Evolutionary conservation across 2,888 invertebrate species (phyloP).

Genomic region (Mesochorus sp.): DNA sequence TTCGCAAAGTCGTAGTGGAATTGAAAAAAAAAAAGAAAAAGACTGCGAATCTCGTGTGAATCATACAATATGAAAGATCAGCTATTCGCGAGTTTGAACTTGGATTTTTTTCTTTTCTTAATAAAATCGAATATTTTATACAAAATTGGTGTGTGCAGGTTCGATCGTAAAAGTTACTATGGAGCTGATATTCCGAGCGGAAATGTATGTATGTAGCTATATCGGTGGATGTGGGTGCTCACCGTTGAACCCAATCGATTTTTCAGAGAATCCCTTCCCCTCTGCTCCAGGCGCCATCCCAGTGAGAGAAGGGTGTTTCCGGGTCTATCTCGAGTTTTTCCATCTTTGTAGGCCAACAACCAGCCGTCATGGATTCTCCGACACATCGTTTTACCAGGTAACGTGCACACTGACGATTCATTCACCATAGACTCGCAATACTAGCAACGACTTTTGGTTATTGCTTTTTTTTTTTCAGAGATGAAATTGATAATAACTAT

Average conservation of each 20-base stretch:
- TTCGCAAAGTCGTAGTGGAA: too few relatives aligned
- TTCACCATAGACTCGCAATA: conserved; percentile 17
- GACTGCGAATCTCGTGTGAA: conserved; percentile 18
- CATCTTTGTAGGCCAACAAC: conserved; percentile 52
- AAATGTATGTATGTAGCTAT: not conserved
- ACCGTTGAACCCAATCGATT: conserved; percentile 52
- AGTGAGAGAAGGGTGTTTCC: conserved; percentile 51
- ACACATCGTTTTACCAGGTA: not conserved
- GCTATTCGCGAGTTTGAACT: not conserved
- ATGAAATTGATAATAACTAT: conserved; percentile 26
- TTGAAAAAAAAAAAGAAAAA: too few relatives aligned
- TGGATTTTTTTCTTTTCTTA: not conserved
- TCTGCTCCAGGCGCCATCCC: conserved; percentile 1
- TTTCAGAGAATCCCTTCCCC: conserved; percentile 51
- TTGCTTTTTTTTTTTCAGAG: conserved; percentile 19
- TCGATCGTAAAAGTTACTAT: conserved; percentile 7
- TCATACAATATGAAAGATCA: not conserved
- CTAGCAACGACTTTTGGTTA: not conserved
- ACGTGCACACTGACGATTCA: conserved; percentile 1
- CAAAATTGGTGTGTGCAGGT: not conserved
- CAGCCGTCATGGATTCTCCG: conserved; percentile 32
- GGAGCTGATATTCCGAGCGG: conserved; percentile 42
- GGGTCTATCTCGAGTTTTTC: conserved; percentile 43
- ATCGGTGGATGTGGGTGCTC: conserved; percentile 25
- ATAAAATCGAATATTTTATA: not conserved